Conservation (phyloP, 2,888 invertebrate species). For the Athetis lepigone region DNA sequence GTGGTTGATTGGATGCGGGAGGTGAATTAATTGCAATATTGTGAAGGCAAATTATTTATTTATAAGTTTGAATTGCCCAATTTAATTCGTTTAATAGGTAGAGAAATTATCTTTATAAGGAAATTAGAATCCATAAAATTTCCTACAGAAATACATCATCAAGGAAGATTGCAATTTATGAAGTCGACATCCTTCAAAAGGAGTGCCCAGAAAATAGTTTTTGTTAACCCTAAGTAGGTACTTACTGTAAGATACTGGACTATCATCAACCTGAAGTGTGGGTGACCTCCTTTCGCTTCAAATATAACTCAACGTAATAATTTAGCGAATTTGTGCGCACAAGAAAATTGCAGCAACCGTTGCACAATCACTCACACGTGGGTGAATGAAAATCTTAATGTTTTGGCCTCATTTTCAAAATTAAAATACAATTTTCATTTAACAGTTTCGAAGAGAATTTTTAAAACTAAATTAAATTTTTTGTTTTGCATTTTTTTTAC, state of each 20-base stretch:
- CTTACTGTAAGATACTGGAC: constrained; percentile 31
- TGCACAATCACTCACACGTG: constrained; percentile 55
- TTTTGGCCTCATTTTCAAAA: constrained; percentile 34
- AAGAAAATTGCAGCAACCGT: constrained; percentile 50
- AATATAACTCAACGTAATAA: constrained; percentile 57
- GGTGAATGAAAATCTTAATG: constrained; percentile 37
- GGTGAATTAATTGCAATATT: background rate
- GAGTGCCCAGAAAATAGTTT: background rate
- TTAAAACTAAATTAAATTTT: too few relatives aligned
- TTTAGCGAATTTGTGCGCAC: constrained; percentile 46
- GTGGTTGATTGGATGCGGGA: background rate
- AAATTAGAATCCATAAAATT: too few relatives aligned
- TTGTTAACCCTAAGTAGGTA: constrained; percentile 34
- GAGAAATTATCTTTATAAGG: too few relatives aligned
- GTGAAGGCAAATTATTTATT: background rate
- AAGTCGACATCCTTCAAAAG: background rate
- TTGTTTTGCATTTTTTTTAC: too few relatives aligned
- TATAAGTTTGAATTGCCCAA: background rate
- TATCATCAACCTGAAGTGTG: constrained; percentile 43
- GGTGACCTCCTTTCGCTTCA: constrained; percentile 58
- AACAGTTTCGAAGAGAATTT: background rate
- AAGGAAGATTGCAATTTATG: background rate
- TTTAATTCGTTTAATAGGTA: background rate
- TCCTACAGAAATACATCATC: too few relatives aligned
- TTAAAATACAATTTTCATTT: constrained; percentile 33